A percentile compares a stretch with the other conserved stretches of the same genome.
Evolutionary conservation across 2,888 invertebrate genomes (phyloP).

Genomic region (Spicauda simplicius): DNA sequence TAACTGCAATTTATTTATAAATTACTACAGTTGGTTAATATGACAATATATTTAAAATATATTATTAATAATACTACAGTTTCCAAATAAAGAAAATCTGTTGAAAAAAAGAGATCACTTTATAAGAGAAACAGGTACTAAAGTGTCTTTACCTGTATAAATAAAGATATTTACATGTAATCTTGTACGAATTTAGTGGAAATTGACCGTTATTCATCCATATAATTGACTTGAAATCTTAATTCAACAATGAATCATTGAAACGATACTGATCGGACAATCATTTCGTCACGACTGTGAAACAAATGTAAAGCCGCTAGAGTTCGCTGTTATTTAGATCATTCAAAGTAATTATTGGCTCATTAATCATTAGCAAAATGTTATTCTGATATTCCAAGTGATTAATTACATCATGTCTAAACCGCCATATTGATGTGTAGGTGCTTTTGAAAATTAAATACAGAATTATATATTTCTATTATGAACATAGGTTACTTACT

Average conservation of each 20-base stretch:
- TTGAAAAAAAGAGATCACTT: no score
- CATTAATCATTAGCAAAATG: conserved; percentile 67
- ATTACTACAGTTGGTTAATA: no score
- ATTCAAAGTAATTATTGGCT: conserved; percentile 59
- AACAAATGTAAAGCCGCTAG: conserved; percentile 53
- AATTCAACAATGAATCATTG: conserved; percentile 40
- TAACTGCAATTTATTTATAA: neutral
- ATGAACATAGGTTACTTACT: no score
- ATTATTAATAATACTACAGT: no score
- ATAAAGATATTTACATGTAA: neutral
- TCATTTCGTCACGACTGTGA: conserved; percentile 46
- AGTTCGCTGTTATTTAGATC: conserved; percentile 31
- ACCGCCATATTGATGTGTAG: neutral
- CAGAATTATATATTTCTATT: no score
- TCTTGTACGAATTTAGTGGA: conserved; percentile 7
- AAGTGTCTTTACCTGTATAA: no score
- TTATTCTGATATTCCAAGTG: conserved; percentile 59
- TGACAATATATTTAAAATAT: no score
- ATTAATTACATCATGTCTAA: conserved; percentile 64
- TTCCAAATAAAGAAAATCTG: no score
- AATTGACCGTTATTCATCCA: conserved; percentile 45
- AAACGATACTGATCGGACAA: conserved; percentile 40
- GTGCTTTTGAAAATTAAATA: neutral
- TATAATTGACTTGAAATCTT: conserved; percentile 37
- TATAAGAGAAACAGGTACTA: no score